Percentiles rank a stretch among this genome's conserved stretches.
Conservation (phyloP, 2,113 vertebrate species). For the Eulacestoma nigropectus region DNA sequence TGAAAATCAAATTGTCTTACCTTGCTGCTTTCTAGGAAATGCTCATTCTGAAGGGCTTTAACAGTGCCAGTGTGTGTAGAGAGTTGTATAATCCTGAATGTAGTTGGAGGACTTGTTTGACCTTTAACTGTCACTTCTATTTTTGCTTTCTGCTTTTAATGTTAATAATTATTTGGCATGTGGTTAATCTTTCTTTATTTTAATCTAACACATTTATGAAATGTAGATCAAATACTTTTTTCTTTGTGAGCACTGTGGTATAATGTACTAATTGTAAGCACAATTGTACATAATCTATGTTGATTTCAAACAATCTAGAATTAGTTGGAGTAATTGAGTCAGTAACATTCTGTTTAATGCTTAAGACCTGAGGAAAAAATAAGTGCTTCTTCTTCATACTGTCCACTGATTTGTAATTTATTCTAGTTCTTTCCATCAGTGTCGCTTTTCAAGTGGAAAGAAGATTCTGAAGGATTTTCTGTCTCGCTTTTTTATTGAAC, state of each 20-base stretch:
- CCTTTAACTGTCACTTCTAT: slow-evolving; percentile 33
- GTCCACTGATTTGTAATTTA: not conserved
- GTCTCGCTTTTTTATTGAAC: not conserved
- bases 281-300: not conserved
- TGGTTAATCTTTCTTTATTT: not conserved
- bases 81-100: not conserved
- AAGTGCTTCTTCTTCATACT: not conserved
- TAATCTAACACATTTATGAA: not conserved
- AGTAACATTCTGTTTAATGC: not conserved
- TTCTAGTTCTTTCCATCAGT: not conserved
- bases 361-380: not conserved
- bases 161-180: not conserved
- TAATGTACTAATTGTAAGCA: not conserved
- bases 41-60: not conserved
- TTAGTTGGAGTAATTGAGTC: not conserved
- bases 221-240: not conserved
- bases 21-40: slow-evolving; percentile 63
- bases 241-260: not conserved
- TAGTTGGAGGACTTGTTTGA: slow-evolving; percentile 42
- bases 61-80: not conserved
- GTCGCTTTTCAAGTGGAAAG: not conserved
- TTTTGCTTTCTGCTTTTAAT: slow-evolving; percentile 19
- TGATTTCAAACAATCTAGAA: not conserved
- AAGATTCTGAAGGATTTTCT: not conserved
- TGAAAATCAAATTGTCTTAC: slow-evolving; percentile 12